Evolutionary conservation across 1,140 invertebrate genomes (phyloP).

Genomic region (Cydia splendana): DNA sequence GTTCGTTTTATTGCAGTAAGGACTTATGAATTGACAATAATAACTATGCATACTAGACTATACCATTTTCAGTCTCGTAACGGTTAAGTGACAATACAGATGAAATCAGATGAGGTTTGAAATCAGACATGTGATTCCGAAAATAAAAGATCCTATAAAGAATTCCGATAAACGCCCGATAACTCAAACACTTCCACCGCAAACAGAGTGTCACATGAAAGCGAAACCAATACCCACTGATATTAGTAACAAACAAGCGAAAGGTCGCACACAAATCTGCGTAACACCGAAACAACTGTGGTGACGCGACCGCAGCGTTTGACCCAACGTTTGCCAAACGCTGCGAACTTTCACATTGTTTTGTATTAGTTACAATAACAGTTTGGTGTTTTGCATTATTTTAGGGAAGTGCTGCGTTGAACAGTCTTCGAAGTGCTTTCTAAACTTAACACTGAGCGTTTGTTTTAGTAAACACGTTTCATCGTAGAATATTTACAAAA

Average conservation of each 20-base stretch:
- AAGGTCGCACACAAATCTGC: constrained; percentile 30
- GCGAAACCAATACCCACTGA: constrained; percentile 3
- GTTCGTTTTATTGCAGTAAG: too few relatives aligned
- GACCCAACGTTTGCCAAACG: constrained; percentile 13
- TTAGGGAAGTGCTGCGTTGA: constrained; percentile 8
- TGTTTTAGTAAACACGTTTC: constrained; percentile 11
- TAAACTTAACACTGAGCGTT: constrained; percentile 27
- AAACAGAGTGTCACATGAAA: constrained; percentile 10
- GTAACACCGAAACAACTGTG: constrained; percentile 16
- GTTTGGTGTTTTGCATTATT: constrained; percentile 31
- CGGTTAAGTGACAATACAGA: too few relatives aligned
- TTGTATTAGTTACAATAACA: constrained; percentile 31
- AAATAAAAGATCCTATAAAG: background rate
- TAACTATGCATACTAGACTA: too few relatives aligned
- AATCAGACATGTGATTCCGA: background rate
- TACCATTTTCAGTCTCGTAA: too few relatives aligned
- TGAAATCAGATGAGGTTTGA: background rate
- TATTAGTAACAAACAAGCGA: constrained; percentile 17
- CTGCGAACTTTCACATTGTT: constrained; percentile 20
- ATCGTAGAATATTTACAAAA: background rate
- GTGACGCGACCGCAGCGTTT: constrained; percentile 21
- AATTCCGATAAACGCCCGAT: background rate
- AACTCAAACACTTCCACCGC: constrained; percentile 5
- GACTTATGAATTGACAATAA: too few relatives aligned
- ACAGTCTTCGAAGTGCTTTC: constrained; percentile 10